Percentiles rank a stretch among this genome's conserved stretches.
Conservation (phyloP, 2,797 vertebrate genomes). For the Coccyzus lansbergi region DNA sequence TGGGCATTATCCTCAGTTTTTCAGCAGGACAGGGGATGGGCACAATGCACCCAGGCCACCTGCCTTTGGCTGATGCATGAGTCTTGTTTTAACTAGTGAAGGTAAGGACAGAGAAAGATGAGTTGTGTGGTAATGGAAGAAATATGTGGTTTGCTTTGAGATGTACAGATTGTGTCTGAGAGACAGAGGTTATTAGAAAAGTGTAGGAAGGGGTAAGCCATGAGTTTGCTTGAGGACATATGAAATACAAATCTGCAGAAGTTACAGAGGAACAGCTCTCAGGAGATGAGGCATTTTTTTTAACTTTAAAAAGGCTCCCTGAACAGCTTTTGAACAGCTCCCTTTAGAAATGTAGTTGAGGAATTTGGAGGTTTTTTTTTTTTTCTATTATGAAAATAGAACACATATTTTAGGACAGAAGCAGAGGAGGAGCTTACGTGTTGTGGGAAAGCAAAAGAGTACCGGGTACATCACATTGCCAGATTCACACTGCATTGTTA, state of each 20-base stretch:
- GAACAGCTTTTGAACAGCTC: not conserved
- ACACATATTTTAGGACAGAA: not conserved
- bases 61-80: not conserved
- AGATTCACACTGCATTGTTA: not conserved
- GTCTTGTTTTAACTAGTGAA: not conserved
- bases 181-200: not conserved
- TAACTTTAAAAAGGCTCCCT: no score
- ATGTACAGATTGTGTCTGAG: not conserved
- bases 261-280: not conserved
- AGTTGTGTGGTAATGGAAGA: not conserved
- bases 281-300: not conserved
- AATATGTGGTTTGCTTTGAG: not conserved
- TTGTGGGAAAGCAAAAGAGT: not conserved
- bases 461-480: not conserved
- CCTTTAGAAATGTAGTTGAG: not conserved
- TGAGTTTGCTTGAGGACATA: not conserved
- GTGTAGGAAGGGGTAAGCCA: fast-evolving
- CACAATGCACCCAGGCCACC: not conserved
- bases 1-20: not conserved
- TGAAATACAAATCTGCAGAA: not conserved
- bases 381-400: not conserved
- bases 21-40: not conserved
- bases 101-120: not conserved
- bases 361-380: not conserved
- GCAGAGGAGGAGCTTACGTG: not conserved